Conservation (phyloP, 2,113 vertebrate species). For the Trematocara marginatum region DNA sequence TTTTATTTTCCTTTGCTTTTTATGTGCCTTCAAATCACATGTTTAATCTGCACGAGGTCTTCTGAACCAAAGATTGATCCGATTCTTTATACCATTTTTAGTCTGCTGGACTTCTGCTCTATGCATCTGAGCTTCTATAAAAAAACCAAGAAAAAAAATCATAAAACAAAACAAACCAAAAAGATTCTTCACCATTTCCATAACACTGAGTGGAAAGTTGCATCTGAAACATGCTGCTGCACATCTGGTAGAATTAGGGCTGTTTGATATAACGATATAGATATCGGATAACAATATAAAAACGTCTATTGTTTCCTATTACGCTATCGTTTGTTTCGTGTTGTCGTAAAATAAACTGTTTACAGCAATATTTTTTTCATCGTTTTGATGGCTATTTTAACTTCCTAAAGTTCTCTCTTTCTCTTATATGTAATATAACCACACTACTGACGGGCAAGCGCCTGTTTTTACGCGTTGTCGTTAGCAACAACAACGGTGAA, state of each 20-base stretch:
- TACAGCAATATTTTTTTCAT: not conserved
- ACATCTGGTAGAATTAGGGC: not conserved
- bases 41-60: not conserved
- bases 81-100: accelerated
- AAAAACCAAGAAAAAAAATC: not conserved
- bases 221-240: not conserved
- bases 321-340: accelerated
- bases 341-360: accelerated
- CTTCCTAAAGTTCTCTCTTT: not conserved
- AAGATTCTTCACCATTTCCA: not conserved
- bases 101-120: not conserved
- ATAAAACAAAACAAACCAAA: not conserved
- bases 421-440: not conserved
- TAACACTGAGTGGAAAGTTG: not conserved
- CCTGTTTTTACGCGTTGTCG: accelerated
- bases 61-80: not conserved
- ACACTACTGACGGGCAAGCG: not conserved
- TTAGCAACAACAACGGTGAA: not conserved
- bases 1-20: not conserved
- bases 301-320: accelerated
- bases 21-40: not conserved
- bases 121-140: not conserved
- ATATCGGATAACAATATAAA: not conserved
- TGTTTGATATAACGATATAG: not conserved
- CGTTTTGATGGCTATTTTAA: not conserved